Percentiles rank a stretch among this genome's conserved stretches.
These are phyloP conservation scores for Probosciger aterrimus DNA, from an alignment of 2,113 vertebrate species.

Conservation along the genomic window DNA sequence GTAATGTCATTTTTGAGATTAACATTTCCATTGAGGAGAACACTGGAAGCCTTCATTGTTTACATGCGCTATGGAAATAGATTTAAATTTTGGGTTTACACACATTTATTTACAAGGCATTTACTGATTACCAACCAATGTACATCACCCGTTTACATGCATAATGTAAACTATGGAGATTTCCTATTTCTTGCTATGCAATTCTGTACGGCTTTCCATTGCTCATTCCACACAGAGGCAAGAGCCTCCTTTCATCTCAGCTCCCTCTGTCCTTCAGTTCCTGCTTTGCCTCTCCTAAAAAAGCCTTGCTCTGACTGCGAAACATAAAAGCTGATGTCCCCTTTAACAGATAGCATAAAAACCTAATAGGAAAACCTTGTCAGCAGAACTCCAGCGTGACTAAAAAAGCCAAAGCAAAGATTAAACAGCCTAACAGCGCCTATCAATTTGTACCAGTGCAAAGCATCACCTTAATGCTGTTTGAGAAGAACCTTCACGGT, in stretches of 20 bases:
- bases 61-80: conserved; percentile 50
- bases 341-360: conserved; percentile 42
- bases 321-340: conserved; percentile 46
- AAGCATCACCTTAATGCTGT: neutral
- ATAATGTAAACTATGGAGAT: conserved; percentile 1
- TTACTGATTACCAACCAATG: conserved; percentile 26
- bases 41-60: conserved; percentile 33
- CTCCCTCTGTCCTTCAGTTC: conserved; percentile 43
- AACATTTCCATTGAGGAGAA: conserved; percentile 29
- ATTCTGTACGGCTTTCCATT: neutral
- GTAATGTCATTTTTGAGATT: conserved; percentile 33
- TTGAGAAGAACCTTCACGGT: neutral
- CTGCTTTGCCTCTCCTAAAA: neutral
- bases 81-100: conserved; percentile 43
- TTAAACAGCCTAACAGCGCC: conserved; percentile 26
- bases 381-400: conserved; percentile 33
- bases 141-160: conserved; percentile 10
- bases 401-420: conserved; percentile 31
- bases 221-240: neutral
- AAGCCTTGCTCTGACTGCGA: neutral
- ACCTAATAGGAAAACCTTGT: conserved; percentile 31
- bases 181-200: neutral
- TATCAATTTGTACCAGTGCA: conserved; percentile 7
- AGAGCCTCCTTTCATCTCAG: conserved; percentile 57
- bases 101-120: conserved; percentile 32